A percentile compares a stretch with the other conserved stretches of the same genome.
Conservation (phyloP, 2,797 vertebrate species). For the Neoniphon sammara region DNA sequence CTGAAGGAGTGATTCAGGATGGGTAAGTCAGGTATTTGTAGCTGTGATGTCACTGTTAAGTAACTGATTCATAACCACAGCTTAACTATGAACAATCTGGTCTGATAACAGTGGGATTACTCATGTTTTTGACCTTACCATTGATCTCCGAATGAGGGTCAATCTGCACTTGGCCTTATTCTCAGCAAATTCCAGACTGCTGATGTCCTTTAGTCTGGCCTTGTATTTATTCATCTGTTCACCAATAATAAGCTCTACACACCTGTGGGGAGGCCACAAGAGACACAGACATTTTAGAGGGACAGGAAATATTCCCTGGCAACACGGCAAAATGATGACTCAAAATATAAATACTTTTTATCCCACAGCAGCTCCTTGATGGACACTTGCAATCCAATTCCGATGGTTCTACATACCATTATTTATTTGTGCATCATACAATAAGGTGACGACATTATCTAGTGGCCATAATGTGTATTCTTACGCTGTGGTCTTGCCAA, state of each 20-base stretch:
- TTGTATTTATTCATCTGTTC: constrained; percentile 99
- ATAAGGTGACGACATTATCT: background rate
- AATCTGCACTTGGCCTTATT: constrained; percentile 96
- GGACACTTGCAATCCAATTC: background rate
- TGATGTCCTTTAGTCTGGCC: constrained; percentile 96
- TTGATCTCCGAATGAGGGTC: constrained; percentile 93
- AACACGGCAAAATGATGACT: background rate
- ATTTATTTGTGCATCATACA: background rate
- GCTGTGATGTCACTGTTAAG: constrained; percentile 7
- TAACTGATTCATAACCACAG: background rate
- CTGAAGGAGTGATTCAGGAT: constrained; percentile 16
- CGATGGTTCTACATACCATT: background rate
- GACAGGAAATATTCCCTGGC: background rate
- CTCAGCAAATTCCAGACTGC: constrained; percentile 96
- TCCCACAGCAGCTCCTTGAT: background rate
- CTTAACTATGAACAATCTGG: background rate
- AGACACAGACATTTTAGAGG: constrained; percentile 18
- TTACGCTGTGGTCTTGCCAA: constrained; percentile 98
- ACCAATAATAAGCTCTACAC: constrained; percentile 93
- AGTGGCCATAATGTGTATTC: constrained; percentile 29
- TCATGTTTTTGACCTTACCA: constrained; percentile 85
- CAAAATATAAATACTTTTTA: background rate
- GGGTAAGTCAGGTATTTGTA: constrained; percentile 20
- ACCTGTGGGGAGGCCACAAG: constrained; percentile 77
- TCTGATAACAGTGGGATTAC: constrained; percentile 11